phyloP scores from a whole-genome alignment of 2,113 vertebrate species.

The Ceyx margarethae region DNA sequence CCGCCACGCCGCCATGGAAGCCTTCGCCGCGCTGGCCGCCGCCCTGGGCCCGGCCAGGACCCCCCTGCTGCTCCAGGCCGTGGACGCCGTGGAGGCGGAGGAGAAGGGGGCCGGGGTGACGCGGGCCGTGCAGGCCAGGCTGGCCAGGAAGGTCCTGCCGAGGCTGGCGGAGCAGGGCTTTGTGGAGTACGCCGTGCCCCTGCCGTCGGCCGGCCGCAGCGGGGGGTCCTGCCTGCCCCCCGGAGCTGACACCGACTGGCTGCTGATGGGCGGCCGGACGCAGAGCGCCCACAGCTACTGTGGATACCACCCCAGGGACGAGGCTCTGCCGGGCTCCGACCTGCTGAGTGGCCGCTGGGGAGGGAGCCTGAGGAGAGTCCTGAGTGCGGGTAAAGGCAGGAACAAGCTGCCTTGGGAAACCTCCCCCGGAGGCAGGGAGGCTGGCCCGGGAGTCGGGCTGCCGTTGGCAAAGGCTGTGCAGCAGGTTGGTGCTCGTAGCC shows the following conservation, averaged over 20 bases:
- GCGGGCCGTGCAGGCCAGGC: conserved; percentile 84
- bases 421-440: conserved; percentile 50
- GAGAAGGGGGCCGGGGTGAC: conserved; percentile 81
- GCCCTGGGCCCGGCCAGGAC: conserved; percentile 79
- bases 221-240: conserved; percentile 44
- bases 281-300: conserved; percentile 80
- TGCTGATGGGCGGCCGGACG: conserved; percentile 78
- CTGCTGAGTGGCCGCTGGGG: conserved; percentile 52
- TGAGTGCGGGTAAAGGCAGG: conserved; percentile 89
- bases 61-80: conserved; percentile 80
- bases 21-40: conserved; percentile 81
- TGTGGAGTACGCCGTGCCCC: conserved; percentile 81
- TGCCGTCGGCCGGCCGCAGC: conserved; percentile 74
- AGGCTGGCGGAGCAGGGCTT: conserved; percentile 76
- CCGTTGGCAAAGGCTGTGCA: conserved; percentile 62
- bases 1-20: conserved; percentile 85
- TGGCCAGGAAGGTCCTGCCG: conserved; percentile 82
- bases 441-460: conserved; percentile 33
- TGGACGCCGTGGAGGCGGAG: conserved; percentile 82
- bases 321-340: conserved; percentile 60
- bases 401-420: conserved; percentile 89
- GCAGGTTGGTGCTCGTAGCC: conserved; percentile 73
- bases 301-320: conserved; percentile 38
- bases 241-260: conserved; percentile 86
- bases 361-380: conserved; percentile 76